Percentiles rank a stretch among this genome's conserved stretches.
These are phyloP conservation scores for Aix galericulata DNA, from an alignment of 2,113 vertebrate species.

Conservation along the genomic window DNA sequence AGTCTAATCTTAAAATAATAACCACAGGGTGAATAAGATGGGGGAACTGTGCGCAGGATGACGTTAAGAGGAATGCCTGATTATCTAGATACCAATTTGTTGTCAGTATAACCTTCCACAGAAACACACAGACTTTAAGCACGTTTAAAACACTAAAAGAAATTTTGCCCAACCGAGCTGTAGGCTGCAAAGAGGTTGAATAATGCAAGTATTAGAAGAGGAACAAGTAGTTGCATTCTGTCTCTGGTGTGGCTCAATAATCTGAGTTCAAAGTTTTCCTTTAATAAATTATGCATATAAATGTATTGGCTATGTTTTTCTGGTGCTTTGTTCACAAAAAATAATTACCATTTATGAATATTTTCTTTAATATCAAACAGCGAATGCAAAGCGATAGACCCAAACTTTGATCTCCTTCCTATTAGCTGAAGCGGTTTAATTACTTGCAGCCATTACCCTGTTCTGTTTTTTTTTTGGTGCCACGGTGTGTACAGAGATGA, in stretches of 20 bases:
- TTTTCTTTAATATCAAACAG: conserved; percentile 36
- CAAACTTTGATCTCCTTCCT: conserved; percentile 54
- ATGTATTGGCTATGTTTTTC: conserved; percentile 33
- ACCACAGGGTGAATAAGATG: not conserved
- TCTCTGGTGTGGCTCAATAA: conserved; percentile 31
- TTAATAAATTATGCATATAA: conserved; percentile 40
- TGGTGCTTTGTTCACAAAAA: conserved; percentile 39
- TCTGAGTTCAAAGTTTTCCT: conserved; percentile 42
- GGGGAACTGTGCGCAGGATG: not conserved
- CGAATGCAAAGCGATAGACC: not conserved
- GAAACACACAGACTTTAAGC: too few species aligned
- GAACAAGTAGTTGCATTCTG: not conserved
- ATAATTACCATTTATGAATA: conserved; percentile 30
- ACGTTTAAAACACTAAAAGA: not conserved
- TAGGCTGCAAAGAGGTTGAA: not conserved
- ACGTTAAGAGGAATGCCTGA: not conserved
- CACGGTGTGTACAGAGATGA: not conserved
- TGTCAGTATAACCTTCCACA: not conserved
- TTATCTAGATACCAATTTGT: conserved; percentile 16
- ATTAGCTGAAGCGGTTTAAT: conserved; percentile 2
- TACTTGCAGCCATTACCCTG: conserved; percentile 1
- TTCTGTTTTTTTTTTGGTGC: not conserved
- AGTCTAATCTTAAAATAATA: not conserved
- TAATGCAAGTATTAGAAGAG: not conserved
- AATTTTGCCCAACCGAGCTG: not conserved